Evolutionary conservation across 1,140 invertebrate species (phyloP).

Genomic region (Mycetomoellerius zeteki): DNA sequence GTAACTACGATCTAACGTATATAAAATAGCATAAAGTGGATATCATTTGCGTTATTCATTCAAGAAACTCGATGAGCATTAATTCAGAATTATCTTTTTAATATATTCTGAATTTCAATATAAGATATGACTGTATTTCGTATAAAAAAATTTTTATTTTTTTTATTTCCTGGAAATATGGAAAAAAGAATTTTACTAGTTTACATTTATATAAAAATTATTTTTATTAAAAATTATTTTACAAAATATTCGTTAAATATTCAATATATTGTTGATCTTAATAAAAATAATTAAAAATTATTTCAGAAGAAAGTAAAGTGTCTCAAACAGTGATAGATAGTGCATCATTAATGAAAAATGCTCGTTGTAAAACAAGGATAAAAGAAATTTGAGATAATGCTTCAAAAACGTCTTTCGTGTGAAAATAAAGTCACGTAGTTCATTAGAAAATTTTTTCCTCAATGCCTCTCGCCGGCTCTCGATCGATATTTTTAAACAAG

Average conservation of each 20-base stretch:
- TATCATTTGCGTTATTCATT: slow-evolving; percentile 3
- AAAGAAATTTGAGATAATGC: neutral
- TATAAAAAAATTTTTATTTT: neutral
- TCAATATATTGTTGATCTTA: neutral
- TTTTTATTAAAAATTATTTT: neutral
- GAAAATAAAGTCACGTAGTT: slow-evolving; percentile 24
- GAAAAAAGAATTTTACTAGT: neutral
- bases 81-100: slow-evolving; percentile 2
- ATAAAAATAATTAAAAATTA: slow-evolving; percentile 6
- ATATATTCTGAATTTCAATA: neutral
- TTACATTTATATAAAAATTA: neutral
- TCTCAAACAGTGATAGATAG: neutral
- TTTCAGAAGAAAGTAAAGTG: neutral
- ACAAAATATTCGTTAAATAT: neutral
- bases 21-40: neutral
- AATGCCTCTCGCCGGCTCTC: neutral
- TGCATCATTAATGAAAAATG: slow-evolving; percentile 23
- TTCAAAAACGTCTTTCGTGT: neutral
- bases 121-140: neutral
- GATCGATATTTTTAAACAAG: slow-evolving; percentile 12
- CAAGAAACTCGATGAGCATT: neutral
- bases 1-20: slow-evolving; percentile 4
- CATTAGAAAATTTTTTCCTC: slow-evolving; percentile 27
- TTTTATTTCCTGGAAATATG: neutral
- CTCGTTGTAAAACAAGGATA: neutral